Evolutionary conservation across 1,140 invertebrate genomes (phyloP).

Genomic region (Atopsyche davidsoni): DNA sequence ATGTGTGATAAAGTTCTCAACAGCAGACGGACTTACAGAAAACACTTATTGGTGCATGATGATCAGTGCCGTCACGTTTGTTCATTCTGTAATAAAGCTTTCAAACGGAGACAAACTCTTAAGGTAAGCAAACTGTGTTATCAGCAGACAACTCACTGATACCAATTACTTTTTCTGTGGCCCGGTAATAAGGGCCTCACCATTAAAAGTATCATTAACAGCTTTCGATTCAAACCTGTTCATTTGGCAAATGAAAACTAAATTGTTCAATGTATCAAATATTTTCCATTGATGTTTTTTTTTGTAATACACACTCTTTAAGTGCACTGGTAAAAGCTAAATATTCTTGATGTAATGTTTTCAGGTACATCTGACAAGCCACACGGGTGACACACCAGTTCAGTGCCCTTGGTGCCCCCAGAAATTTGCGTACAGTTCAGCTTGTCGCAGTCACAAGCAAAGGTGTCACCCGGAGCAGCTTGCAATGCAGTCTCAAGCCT

Average conservation of each 20-base stretch:
- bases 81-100: slow-evolving; percentile 46
- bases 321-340: no score
- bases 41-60: slow-evolving; percentile 46
- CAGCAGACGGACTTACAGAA: slow-evolving; percentile 43
- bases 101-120: slow-evolving; percentile 45
- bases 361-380: slow-evolving; percentile 45
- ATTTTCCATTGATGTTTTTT: no score
- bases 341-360: no score
- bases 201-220: no score
- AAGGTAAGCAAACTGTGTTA: no score
- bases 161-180: no score
- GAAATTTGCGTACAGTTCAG: slow-evolving; percentile 46
- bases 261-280: no score
- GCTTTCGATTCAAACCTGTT: no score
- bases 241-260: no score
- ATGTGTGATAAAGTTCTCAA: slow-evolving; percentile 45
- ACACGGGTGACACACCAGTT: slow-evolving; percentile 47
- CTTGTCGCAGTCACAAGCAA: slow-evolving; percentile 44
- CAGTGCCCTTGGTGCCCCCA: slow-evolving; percentile 47
- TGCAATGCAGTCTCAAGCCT: slow-evolving; percentile 1
- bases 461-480: slow-evolving; percentile 42
- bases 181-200: no score
- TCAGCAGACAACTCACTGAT: no score
- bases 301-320: no score
- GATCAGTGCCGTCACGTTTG: slow-evolving; percentile 44